Evolutionary conservation across 2,797 vertebrate species (phyloP).

Genomic region (Molossus alvarezi): DNA sequence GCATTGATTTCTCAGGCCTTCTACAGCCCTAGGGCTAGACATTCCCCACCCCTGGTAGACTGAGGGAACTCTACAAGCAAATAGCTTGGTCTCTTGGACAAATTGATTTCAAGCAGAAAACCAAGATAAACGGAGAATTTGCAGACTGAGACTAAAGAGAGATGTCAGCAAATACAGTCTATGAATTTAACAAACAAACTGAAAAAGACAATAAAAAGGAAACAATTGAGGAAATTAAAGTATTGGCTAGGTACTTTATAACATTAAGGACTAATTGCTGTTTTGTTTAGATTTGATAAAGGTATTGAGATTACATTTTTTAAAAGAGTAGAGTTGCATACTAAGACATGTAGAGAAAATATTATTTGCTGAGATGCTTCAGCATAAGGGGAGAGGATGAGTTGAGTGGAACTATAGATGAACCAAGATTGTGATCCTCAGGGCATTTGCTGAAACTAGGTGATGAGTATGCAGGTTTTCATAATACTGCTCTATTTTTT

Average conservation of each 20-base stretch:
- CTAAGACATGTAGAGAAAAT: not conserved
- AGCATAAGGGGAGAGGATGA: not conserved
- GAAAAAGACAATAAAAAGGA: not conserved
- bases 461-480: not conserved
- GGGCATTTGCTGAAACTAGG: not conserved
- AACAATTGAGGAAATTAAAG: not conserved
- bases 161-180: not conserved
- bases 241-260: not conserved
- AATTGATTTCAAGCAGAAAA: conserved; percentile 21
- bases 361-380: not conserved
- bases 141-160: not conserved
- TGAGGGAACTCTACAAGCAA: not conserved
- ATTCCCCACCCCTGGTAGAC: not conserved
- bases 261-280: not conserved
- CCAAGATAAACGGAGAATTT: not conserved
- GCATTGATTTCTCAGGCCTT: too few species aligned
- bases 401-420: not conserved
- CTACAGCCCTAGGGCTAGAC: too few species aligned
- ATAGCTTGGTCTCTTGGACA: not conserved
- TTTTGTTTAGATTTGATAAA: conserved; percentile 34
- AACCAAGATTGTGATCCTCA: not conserved
- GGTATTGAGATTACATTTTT: not conserved
- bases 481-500: not conserved
- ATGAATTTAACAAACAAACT: not conserved
- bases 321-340: not conserved